These are phyloP conservation scores for Gonocerus acuteangulatus DNA, from an alignment of 2,888 invertebrate species.

Conservation along the genomic window DNA sequence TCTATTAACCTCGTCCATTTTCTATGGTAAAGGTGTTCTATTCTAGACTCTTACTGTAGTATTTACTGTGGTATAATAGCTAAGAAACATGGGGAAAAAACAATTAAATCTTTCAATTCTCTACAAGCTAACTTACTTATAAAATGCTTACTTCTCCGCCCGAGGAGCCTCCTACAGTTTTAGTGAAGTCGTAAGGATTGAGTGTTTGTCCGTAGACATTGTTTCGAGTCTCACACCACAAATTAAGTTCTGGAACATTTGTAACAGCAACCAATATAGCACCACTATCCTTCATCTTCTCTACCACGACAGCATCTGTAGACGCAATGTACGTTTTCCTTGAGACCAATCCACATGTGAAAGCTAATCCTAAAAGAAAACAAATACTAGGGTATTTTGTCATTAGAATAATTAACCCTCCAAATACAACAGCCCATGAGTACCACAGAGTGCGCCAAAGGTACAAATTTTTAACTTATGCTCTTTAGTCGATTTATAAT, in stretches of 20 bases:
- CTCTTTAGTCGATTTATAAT: neutral
- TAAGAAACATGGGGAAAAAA: too few relatives aligned
- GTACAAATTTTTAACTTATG: neutral
- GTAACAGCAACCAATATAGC: conserved; percentile 80
- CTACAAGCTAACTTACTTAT: neutral
- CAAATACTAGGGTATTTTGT: neutral
- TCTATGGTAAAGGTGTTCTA: too few relatives aligned
- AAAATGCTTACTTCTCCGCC: conserved; percentile 59
- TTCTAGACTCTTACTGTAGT: too few relatives aligned
- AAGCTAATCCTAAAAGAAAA: conserved; percentile 46
- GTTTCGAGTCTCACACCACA: conserved; percentile 88
- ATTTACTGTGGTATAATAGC: too few relatives aligned
- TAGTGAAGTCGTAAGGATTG: conserved; percentile 82
- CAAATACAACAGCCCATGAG: neutral
- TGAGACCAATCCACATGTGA: conserved; percentile 58
- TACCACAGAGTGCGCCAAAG: neutral
- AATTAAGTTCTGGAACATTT: conserved; percentile 87
- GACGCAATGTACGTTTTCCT: conserved; percentile 56
- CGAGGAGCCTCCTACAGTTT: conserved; percentile 84
- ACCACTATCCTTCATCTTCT: conserved; percentile 65
- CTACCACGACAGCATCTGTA: conserved; percentile 72
- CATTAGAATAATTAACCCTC: neutral
- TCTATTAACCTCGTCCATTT: too few relatives aligned
- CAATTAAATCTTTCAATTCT: too few relatives aligned
- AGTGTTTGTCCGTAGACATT: conserved; percentile 78